Percentiles rank a stretch among this genome's conserved stretches.
phyloP scores from a whole-genome alignment of 1,140 invertebrate genomes.

The Scaptodrosophila lebanonensis region DNA sequence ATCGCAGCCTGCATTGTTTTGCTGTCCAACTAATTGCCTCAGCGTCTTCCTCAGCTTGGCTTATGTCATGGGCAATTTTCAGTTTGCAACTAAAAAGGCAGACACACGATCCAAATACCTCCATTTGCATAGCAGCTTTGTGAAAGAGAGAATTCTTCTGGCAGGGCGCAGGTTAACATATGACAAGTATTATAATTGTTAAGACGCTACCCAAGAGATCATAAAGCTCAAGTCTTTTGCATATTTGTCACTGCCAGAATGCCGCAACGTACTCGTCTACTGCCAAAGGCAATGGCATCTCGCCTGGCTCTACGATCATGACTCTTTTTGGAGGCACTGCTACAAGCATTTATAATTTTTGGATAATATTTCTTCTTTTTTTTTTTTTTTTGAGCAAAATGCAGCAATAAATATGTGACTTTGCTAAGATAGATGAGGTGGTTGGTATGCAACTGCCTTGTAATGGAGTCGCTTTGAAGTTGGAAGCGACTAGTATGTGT shows the following conservation, averaged over 20 bases:
- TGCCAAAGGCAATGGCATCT: too few species aligned
- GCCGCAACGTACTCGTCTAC: too few species aligned
- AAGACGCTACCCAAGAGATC: too few species aligned
- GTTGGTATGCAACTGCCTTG: slow-evolving; percentile 2
- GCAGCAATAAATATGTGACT: slow-evolving; percentile 18
- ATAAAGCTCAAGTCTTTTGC: not conserved
- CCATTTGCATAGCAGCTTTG: slow-evolving; percentile 32
- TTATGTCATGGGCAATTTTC: slow-evolving; percentile 40
- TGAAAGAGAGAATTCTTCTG: too few species aligned
- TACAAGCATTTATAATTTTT: not conserved
- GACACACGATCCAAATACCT: slow-evolving; percentile 7
- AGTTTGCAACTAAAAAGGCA: too few species aligned
- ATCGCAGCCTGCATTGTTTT: slow-evolving; percentile 51
- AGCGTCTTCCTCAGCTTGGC: slow-evolving; percentile 11
- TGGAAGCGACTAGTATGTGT: too few species aligned
- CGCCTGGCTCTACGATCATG: not conserved
- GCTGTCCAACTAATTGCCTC: slow-evolving; percentile 49
- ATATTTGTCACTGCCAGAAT: slow-evolving; percentile 26
- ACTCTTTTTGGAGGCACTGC: slow-evolving; percentile 10
- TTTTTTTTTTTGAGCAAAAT: slow-evolving; percentile 14
- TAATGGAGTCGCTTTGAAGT: slow-evolving; percentile 22
- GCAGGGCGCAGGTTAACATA: too few species aligned
- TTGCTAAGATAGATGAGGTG: slow-evolving; percentile 17
- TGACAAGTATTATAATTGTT: too few species aligned
- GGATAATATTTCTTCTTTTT: not conserved